Evolutionary conservation across 2,797 vertebrate species (phyloP).

Genomic region (Vireo griseus): DNA sequence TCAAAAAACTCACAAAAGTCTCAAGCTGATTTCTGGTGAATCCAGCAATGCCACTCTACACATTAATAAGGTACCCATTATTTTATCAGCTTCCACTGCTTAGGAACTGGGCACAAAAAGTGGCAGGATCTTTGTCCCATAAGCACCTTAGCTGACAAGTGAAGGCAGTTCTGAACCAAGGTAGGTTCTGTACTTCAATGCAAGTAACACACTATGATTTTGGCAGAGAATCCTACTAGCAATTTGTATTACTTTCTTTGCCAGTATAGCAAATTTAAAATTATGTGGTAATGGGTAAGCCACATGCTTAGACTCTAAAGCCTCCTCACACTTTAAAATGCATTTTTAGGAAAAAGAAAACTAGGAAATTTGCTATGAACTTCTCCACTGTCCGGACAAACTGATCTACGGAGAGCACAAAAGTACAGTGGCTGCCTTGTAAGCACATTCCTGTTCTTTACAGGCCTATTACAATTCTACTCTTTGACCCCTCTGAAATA

Average conservation of each 20-base stretch:
- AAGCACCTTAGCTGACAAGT: not conserved
- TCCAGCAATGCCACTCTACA: not conserved
- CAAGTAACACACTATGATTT: not conserved
- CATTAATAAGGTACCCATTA: not conserved
- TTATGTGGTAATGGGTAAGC: not conserved
- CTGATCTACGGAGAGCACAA: not conserved
- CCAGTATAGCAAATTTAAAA: not conserved
- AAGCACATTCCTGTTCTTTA: not conserved
- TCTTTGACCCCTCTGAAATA: not conserved
- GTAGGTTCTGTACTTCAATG: rapidly evolving
- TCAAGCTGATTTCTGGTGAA: not conserved
- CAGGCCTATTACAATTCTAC: not conserved
- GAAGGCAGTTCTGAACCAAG: not conserved
- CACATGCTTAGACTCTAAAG: not conserved
- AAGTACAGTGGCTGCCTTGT: not conserved
- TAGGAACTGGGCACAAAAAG: not conserved
- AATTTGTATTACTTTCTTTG: not conserved
- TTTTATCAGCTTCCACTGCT: not conserved
- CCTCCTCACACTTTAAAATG: not conserved
- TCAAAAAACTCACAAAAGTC: not conserved
- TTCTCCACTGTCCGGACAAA: not conserved
- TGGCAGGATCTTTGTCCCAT: not conserved
- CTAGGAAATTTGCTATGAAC: not conserved
- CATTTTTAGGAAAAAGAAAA: not conserved
- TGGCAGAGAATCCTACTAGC: not conserved